Conservation (phyloP, 2,113 vertebrate genomes). For the Calyptommatus sinebrachiatus region DNA sequence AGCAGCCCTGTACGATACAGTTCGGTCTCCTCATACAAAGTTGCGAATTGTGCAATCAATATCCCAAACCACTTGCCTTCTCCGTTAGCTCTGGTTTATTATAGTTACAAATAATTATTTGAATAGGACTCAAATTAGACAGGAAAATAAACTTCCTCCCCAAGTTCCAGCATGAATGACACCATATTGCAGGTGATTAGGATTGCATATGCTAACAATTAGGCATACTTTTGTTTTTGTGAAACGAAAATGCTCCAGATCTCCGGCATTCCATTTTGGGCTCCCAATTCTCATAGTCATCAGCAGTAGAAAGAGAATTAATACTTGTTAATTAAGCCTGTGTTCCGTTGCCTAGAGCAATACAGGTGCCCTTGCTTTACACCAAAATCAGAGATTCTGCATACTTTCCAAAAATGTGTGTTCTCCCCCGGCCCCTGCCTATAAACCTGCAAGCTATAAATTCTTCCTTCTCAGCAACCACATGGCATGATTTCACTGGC, state of each 20-base stretch:
- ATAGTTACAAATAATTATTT: constrained; percentile 3
- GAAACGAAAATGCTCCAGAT: background rate
- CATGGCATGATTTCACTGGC: constrained; percentile 64
- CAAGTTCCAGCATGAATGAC: constrained; percentile 16
- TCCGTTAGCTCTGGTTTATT: constrained; percentile 5
- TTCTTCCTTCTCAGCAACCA: constrained; percentile 60
- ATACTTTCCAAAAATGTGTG: constrained; percentile 50
- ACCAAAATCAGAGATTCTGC: constrained; percentile 57
- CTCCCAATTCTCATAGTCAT: constrained; percentile 37
- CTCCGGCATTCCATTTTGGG: background rate
- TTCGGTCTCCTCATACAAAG: background rate
- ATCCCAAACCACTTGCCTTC: background rate
- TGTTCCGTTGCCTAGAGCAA: constrained; percentile 58
- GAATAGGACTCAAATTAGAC: background rate
- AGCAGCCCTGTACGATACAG: background rate
- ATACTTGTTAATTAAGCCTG: constrained; percentile 49
- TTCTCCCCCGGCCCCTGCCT: constrained; percentile 50
- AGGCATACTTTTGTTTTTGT: background rate
- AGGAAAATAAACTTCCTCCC: constrained; percentile 10
- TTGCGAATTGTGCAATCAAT: background rate
- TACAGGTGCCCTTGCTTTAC: constrained; percentile 55
- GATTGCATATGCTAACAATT: constrained; percentile 22
- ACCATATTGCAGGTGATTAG: constrained; percentile 11
- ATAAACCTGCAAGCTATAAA: constrained; percentile 66
- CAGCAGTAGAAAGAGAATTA: constrained; percentile 53